Conservation (phyloP, 2,113 vertebrate genomes). For the Antennarius striatus region DNA sequence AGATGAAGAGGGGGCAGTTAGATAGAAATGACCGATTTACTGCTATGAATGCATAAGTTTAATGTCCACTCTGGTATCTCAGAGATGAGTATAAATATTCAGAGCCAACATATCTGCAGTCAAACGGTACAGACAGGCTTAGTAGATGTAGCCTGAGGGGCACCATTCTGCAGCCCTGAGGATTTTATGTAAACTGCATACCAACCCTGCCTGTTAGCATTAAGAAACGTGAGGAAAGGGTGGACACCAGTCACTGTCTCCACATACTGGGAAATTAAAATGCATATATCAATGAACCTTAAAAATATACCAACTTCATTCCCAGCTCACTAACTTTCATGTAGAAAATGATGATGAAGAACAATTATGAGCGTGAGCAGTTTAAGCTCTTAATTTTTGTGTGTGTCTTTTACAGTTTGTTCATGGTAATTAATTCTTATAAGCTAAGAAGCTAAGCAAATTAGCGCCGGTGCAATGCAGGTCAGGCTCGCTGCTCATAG, state of each 20-base stretch:
- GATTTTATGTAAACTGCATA: constrained; percentile 35
- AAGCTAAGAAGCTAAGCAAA: constrained; percentile 55
- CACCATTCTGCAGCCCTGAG: constrained; percentile 23
- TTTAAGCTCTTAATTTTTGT: constrained; percentile 56
- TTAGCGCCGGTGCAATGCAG: constrained; percentile 54
- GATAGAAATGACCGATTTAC: constrained; percentile 4
- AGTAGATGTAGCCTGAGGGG: constrained; percentile 40
- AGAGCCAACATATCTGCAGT: constrained; percentile 20
- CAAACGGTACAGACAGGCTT: constrained; percentile 25
- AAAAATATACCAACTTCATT: neutral
- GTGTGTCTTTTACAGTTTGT: constrained; percentile 54
- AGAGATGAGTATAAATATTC: constrained; percentile 36
- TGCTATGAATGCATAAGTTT: constrained; percentile 15
- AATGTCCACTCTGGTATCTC: constrained; percentile 33
- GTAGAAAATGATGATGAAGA: constrained; percentile 24
- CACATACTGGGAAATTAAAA: neutral
- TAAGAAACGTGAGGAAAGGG: neutral
- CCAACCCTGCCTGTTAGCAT: constrained; percentile 27
- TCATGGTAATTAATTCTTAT: constrained; percentile 63
- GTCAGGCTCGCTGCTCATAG: constrained; percentile 47
- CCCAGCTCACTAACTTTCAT: constrained; percentile 5
- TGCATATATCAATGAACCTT: neutral
- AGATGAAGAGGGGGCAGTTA: constrained; percentile 22
- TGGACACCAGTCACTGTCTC: neutral
- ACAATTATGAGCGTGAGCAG: constrained; percentile 52